Evolutionary conservation across 2,797 vertebrate species (phyloP), one percentile per base, ranked within the genome.

Genomic region (Sebastes trivittatus): DNA sequence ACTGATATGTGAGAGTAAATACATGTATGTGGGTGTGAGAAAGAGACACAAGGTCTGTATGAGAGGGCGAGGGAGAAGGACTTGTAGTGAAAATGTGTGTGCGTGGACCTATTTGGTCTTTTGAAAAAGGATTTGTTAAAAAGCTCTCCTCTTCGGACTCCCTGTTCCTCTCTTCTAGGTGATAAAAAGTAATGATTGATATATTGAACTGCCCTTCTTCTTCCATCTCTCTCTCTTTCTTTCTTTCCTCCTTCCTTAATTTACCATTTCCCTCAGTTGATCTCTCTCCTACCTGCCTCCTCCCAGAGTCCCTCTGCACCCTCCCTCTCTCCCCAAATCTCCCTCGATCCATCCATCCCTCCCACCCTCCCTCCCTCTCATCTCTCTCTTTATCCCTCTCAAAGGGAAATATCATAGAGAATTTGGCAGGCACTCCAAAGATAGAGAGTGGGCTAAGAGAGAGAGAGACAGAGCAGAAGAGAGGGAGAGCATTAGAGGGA

Each of bases 391-490:
- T 86, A 87, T 91, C 84, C 88, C 81, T 87, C 86, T 89, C 89
- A 87, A 81, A 91, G 89, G 89, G 78, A 88, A 90, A 86, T 85
- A 87, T 91, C 88, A 82, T 65, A 59, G 84, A 90, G 85, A 83
- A 84, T 84, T 89, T 92, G 88, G 89, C 87, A 89, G 87, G 85
- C 79, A 80, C 83, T 89, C 82, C 82, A 88, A 82, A 89, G 82
- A 90, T 27, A 83, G 75, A 85, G 86, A 85, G 86, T 87, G 80
- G 82, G 89, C 76, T 60, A 84, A 63, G 54, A 61, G 73, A 77
- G 23, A 78, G 23, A 34, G 58, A 78, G 77, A 66, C 1, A 25
- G 81, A 73, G 75, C 23, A 29, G 38, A 22, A 30, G 72, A 78
- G 62, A 81, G 70, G 4, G 38, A 58, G 78, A 67, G 83, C 75